Conservation (phyloP, 2,113 vertebrate species). For the Syngnathus scovelli region DNA sequence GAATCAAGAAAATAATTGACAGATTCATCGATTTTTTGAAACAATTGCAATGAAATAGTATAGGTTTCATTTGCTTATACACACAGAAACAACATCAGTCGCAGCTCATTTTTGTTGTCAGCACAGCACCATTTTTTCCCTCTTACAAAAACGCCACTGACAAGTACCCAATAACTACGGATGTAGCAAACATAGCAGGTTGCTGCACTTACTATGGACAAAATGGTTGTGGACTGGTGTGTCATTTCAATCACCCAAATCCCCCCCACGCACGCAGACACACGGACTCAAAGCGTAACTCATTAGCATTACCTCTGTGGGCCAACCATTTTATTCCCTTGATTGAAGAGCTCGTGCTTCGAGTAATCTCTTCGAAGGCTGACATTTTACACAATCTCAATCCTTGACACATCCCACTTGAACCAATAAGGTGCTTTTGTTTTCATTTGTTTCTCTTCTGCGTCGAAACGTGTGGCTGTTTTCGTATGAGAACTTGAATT, state of each 20-base stretch:
- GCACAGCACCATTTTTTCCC: neutral
- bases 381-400: constrained; percentile 58
- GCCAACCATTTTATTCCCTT: constrained; percentile 56
- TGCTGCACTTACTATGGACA: constrained; percentile 25
- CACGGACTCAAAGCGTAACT: constrained; percentile 39
- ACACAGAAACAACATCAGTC: too few relatives aligned
- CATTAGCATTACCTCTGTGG: constrained; percentile 62
- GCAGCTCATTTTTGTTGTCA: neutral
- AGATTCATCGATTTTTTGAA: too few relatives aligned
- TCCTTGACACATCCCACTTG: constrained; percentile 34
- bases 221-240: constrained; percentile 40
- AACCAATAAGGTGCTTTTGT: constrained; percentile 48
- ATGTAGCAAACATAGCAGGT: constrained; percentile 8
- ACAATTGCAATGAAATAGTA: too few relatives aligned
- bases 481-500: constrained; percentile 10
- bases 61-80: neutral
- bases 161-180: neutral
- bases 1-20: too few relatives aligned
- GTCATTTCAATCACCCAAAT: constrained; percentile 56
- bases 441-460: constrained; percentile 1
- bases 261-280: constrained; percentile 36
- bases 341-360: constrained; percentile 61
- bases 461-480: constrained; percentile 3
- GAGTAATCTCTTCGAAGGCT: constrained; percentile 60
- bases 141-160: neutral